Percentiles rank a stretch among this genome's conserved stretches.
Evolutionary conservation across 2,888 invertebrate species (phyloP).

Genomic region (Parthenolecanium corni): DNA sequence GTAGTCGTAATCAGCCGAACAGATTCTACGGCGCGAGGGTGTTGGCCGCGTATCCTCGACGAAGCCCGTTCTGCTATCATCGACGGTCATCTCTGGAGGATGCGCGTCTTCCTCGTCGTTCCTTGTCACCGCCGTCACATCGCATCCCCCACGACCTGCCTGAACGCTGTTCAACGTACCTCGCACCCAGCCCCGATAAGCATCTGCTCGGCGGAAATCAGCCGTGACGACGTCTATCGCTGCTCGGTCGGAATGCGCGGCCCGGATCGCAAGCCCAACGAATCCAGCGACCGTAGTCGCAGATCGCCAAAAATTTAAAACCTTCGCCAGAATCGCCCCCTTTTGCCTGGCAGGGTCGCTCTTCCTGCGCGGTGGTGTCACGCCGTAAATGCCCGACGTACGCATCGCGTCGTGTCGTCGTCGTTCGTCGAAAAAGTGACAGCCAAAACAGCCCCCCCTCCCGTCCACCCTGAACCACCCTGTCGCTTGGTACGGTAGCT

Average conservation of each 20-base stretch:
- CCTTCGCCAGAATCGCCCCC: too few species aligned
- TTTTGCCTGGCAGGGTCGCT: too few species aligned
- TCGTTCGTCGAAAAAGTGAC: constrained; percentile 8
- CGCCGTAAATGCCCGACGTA: too few species aligned
- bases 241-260: not conserved
- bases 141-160: too few species aligned
- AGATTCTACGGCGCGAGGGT: too few species aligned
- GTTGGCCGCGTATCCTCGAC: too few species aligned
- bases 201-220: not conserved
- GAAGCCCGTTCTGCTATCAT: not conserved
- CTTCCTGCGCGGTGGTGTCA: too few species aligned
- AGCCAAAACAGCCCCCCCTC: constrained; percentile 5
- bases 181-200: not conserved
- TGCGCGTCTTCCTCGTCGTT: constrained; percentile 6
- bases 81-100: constrained; percentile 14
- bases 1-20: too few species aligned
- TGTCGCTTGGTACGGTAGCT: not conserved
- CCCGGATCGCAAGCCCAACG: not conserved
- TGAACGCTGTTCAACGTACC: not conserved
- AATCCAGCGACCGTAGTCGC: too few species aligned
- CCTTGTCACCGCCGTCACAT: constrained; percentile 1
- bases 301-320: too few species aligned
- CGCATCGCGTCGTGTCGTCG: not conserved
- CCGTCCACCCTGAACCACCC: not conserved
- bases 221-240: not conserved